Conservation (phyloP, 1,140 invertebrate species). For the Euschistus heros region DNA sequence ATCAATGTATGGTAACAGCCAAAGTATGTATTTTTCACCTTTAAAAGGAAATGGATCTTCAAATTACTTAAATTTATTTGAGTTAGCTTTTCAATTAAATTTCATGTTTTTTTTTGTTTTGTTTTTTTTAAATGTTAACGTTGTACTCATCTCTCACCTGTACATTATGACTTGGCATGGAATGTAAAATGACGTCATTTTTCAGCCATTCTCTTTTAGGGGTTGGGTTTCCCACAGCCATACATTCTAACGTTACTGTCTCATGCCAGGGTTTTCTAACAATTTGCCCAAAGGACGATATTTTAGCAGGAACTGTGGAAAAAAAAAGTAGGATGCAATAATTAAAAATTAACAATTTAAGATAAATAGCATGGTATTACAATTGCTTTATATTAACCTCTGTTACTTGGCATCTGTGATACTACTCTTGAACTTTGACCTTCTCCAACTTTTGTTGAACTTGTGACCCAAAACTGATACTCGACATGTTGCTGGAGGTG, state of each 20-base stretch:
- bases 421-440: constrained; percentile 58
- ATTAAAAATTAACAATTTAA: not conserved
- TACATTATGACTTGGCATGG: constrained; percentile 38
- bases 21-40: too few relatives aligned
- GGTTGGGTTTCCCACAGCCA: constrained; percentile 47
- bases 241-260: constrained; percentile 49
- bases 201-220: constrained; percentile 55
- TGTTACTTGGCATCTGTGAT: constrained; percentile 45
- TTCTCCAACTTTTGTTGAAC: constrained; percentile 61
- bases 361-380: not conserved
- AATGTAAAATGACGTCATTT: constrained; percentile 34
- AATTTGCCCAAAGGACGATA: constrained; percentile 55
- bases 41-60: too few relatives aligned
- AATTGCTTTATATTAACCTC: constrained; percentile 32
- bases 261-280: constrained; percentile 53
- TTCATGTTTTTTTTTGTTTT: too few relatives aligned
- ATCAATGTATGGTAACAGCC: too few relatives aligned
- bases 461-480: constrained; percentile 74
- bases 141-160: constrained; percentile 33
- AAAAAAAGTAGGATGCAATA: not conserved
- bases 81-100: too few relatives aligned
- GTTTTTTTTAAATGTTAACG: too few relatives aligned
- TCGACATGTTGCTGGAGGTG: constrained; percentile 61
- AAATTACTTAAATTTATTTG: too few relatives aligned
- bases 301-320: constrained; percentile 47